Percentiles rank a stretch among this genome's conserved stretches.
Conservation (phyloP, 2,113 vertebrate genomes). For the Beaufortia kweichowensis region DNA sequence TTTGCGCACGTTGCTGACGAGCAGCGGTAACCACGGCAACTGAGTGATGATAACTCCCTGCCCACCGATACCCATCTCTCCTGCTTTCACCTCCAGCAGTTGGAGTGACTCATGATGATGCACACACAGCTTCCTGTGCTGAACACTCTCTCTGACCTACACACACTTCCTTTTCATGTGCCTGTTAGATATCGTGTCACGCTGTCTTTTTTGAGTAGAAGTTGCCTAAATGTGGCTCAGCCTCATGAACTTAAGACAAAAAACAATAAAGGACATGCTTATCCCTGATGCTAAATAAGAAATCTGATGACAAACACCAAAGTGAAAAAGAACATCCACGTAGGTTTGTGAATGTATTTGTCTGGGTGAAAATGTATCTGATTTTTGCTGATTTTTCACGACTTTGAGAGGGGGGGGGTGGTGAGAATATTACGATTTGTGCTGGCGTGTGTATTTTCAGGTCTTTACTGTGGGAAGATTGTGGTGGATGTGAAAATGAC, state of each 20-base stretch:
- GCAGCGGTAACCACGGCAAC: slow-evolving; percentile 73
- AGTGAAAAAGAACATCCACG: not conserved
- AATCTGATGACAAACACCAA: not conserved
- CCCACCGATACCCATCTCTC: slow-evolving; percentile 63
- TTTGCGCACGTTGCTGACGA: slow-evolving; percentile 59
- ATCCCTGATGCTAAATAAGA: too few relatives aligned
- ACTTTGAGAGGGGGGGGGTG: not conserved
- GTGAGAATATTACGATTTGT: slow-evolving; percentile 11
- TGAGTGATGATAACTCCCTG: slow-evolving; percentile 64
- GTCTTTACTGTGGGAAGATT: not conserved
- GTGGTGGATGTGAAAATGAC: slow-evolving; percentile 4
- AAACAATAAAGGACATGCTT: too few relatives aligned
- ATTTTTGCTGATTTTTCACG: not conserved
- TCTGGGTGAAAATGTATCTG: not conserved
- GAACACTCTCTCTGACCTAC: slow-evolving; percentile 47
- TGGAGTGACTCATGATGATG: slow-evolving; percentile 53
- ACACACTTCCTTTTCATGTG: slow-evolving; percentile 16
- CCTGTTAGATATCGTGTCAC: slow-evolving; percentile 8
- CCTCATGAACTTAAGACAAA: not conserved
- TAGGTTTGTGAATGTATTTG: slow-evolving; percentile 1
- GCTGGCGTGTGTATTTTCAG: not conserved
- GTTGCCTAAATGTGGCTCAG: not conserved
- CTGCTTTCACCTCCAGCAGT: slow-evolving; percentile 42
- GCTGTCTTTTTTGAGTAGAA: slow-evolving; percentile 9
- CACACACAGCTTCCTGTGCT: slow-evolving; percentile 56